Evolutionary conservation across 1,140 invertebrate genomes (phyloP).

Genomic region (Brachionus paranguensis): DNA sequence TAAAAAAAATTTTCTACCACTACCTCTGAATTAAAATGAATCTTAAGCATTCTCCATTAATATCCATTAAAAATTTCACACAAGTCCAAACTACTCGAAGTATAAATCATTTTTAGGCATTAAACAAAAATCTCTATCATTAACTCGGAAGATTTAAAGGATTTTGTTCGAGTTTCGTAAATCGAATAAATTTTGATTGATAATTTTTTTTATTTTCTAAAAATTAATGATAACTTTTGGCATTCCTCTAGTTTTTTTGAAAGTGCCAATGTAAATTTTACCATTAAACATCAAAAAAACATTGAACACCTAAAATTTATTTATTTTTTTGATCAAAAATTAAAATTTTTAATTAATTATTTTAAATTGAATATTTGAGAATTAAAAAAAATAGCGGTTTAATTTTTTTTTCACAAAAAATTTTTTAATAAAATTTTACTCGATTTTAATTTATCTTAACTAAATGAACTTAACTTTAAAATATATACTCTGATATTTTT

Average conservation of each 20-base stretch:
- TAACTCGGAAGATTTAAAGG: not conserved
- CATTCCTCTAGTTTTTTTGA: not conserved
- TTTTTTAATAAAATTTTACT: not conserved
- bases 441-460: too few relatives aligned
- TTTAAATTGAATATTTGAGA: too few relatives aligned
- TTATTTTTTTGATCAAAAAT: too few relatives aligned
- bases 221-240: not conserved
- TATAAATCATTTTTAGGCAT: not conserved
- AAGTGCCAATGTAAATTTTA: too few relatives aligned
- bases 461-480: too few relatives aligned
- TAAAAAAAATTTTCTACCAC: not conserved
- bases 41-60: not conserved
- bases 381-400: too few relatives aligned
- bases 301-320: too few relatives aligned
- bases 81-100: not conserved
- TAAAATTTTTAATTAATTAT: too few relatives aligned
- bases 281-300: too few relatives aligned
- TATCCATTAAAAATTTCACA: not conserved
- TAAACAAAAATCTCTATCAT: not conserved
- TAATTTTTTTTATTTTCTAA: not conserved
- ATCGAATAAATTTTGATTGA: not conserved
- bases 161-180: not conserved
- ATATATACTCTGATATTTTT: too few relatives aligned
- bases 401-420: too few relatives aligned
- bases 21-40: not conserved